A percentile compares a stretch with the other conserved stretches of the same genome.
These are phyloP conservation scores for Plectrocnemia conspersa DNA, from an alignment of 1,140 invertebrate genomes.

Conservation along the genomic window DNA sequence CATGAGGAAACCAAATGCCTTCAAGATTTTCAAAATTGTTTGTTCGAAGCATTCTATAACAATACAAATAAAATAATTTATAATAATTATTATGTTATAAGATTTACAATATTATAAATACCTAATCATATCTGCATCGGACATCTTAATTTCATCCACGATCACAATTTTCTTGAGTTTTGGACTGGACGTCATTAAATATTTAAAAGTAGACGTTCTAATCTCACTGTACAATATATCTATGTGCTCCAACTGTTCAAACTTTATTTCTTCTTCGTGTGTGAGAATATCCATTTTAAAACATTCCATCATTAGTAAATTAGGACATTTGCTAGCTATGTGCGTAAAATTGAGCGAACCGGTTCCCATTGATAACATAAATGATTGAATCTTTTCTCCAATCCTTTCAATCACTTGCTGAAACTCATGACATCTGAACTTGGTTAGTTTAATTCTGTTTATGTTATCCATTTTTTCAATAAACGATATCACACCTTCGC, in stretches of 20 bases:
- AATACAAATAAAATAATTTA: constrained; percentile 6
- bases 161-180: constrained; percentile 57
- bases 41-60: constrained; percentile 52
- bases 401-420: constrained; percentile 53
- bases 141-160: constrained; percentile 55
- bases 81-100: not conserved
- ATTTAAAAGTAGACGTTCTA: constrained; percentile 51
- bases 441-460: constrained; percentile 57
- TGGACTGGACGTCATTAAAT: constrained; percentile 55
- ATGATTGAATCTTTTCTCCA: constrained; percentile 52
- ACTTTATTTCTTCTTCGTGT: constrained; percentile 54
- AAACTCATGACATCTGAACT: constrained; percentile 58
- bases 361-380: constrained; percentile 58
- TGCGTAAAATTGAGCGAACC: constrained; percentile 56
- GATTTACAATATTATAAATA: constrained; percentile 37
- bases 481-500: constrained; percentile 49
- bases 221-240: constrained; percentile 60
- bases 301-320: constrained; percentile 56
- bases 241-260: constrained; percentile 56
- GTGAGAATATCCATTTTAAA: constrained; percentile 57
- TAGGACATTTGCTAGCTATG: constrained; percentile 53
- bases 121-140: constrained; percentile 60
- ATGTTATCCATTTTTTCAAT: constrained; percentile 50
- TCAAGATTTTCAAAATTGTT: constrained; percentile 55
- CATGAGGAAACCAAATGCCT: constrained; percentile 61